Percentiles rank a stretch among this genome's conserved stretches.
Evolutionary conservation across 1,140 invertebrate species (phyloP).

Genomic region (Leguminivora glycinivorella): DNA sequence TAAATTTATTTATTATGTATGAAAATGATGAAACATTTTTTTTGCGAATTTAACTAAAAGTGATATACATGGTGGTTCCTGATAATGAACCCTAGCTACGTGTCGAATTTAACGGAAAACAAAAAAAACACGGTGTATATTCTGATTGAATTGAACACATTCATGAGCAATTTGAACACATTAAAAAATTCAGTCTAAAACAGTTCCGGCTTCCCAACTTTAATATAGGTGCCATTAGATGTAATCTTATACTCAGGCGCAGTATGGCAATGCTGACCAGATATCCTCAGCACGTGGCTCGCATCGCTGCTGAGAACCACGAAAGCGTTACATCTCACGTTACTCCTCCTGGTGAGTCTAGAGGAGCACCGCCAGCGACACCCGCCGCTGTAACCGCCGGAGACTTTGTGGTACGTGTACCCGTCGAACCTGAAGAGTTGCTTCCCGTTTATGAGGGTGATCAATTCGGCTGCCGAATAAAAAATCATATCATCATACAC

Average conservation of each 20-base stretch:
- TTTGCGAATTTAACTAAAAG: no score
- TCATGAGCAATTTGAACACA: no score
- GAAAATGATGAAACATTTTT: no score
- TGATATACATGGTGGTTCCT: no score
- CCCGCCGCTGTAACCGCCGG: neutral
- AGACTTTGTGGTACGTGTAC: neutral
- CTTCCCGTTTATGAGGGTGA: constrained; percentile 10
- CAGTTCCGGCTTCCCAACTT: neutral
- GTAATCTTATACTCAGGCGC: constrained; percentile 37
- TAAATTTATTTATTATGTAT: no score
- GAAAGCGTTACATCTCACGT: constrained; percentile 39
- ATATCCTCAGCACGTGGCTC: constrained; percentile 29
- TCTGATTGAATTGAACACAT: no score
- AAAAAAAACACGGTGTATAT: no score
- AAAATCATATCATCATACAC: neutral
- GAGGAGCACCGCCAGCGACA: neutral
- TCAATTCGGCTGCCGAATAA: neutral
- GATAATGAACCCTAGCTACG: no score
- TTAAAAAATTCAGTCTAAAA: neutral
- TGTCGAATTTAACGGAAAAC: no score
- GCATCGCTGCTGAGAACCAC: constrained; percentile 41
- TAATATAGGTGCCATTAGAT: neutral
- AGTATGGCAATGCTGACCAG: constrained; percentile 38
- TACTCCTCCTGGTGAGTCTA: neutral
- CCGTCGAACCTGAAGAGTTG: neutral